Conservation (phyloP, 2,888 invertebrate genomes). For the Octodonta nipae region DNA sequence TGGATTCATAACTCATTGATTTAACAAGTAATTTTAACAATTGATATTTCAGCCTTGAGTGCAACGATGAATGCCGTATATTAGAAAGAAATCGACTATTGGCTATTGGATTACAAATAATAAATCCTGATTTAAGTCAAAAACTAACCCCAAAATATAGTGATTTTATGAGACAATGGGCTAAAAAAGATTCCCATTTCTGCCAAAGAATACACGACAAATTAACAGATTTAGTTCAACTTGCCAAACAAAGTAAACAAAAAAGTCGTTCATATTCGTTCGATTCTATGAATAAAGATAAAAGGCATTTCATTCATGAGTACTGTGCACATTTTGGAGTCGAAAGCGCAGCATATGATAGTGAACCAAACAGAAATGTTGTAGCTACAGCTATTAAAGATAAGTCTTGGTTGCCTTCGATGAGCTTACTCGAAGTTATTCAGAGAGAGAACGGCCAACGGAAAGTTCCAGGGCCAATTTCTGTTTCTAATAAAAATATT, state of each 20-base stretch:
- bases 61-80: constrained; percentile 81
- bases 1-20: too few relatives aligned
- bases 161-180: constrained; percentile 71
- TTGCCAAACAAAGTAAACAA: constrained; percentile 64
- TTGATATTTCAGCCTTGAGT: constrained; percentile 54
- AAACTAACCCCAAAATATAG: constrained; percentile 75
- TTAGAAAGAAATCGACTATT: constrained; percentile 78
- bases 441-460: constrained; percentile 67
- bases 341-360: constrained; percentile 86
- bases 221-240: constrained; percentile 70
- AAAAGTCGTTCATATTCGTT: constrained; percentile 58
- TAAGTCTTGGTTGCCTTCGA: constrained; percentile 79
- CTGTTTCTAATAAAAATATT: constrained; percentile 28
- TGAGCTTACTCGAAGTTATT: constrained; percentile 68
- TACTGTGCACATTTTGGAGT: constrained; percentile 90
- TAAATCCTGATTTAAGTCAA: constrained; percentile 72
- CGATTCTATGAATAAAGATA: constrained; percentile 85
- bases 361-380: constrained; percentile 88
- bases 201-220: constrained; percentile 72
- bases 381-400: constrained; percentile 66
- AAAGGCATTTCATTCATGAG: constrained; percentile 85
- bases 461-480: constrained; percentile 58
- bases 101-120: constrained; percentile 83
- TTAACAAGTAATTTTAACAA: constrained; percentile 11
- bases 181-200: constrained; percentile 66